A percentile compares a stretch with the other conserved stretches of the same genome.
Evolutionary conservation across 2,797 vertebrate species (phyloP).

Genomic region (Arnoldichthys spilopterus): DNA sequence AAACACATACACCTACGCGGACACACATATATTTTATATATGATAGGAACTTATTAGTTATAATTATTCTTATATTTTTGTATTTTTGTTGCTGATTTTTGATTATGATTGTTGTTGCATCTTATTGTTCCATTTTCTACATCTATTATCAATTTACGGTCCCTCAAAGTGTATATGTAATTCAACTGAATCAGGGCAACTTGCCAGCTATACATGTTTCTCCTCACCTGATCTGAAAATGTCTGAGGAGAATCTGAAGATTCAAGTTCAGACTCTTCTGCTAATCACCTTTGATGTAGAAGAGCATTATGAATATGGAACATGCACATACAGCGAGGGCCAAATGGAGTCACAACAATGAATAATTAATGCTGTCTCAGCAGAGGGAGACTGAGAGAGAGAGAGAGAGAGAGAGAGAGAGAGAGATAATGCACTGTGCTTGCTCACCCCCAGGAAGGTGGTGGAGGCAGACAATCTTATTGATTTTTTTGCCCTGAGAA

Average conservation of each 20-base stretch:
- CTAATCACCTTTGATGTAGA: not conserved
- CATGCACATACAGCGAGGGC: slow-evolving; percentile 18
- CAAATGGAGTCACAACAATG: slow-evolving; percentile 37
- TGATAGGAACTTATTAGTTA: no score
- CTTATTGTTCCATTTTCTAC: no score
- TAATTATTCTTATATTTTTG: no score
- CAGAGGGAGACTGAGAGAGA: slow-evolving; percentile 35
- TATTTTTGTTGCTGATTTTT: no score
- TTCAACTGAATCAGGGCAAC: not conserved
- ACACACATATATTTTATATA: no score
- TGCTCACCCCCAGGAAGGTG: slow-evolving; percentile 51
- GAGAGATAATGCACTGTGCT: slow-evolving; percentile 52
- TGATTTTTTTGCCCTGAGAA: slow-evolving; percentile 60
- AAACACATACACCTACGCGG: no score
- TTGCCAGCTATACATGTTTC: not conserved
- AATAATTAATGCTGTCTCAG: slow-evolving; percentile 54
- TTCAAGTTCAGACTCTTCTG: not conserved
- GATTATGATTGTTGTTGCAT: no score
- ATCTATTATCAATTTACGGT: not conserved
- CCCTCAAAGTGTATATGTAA: not conserved
- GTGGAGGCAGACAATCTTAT: slow-evolving; percentile 59
- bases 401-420: slow-evolving; percentile 18
- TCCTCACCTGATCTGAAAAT: slow-evolving; percentile 5
- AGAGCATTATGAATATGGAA: slow-evolving; percentile 45
- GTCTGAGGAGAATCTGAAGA: not conserved